Evolutionary conservation across 2,888 invertebrate species (phyloP).

Genomic region (Lasioglossum pauxillum): DNA sequence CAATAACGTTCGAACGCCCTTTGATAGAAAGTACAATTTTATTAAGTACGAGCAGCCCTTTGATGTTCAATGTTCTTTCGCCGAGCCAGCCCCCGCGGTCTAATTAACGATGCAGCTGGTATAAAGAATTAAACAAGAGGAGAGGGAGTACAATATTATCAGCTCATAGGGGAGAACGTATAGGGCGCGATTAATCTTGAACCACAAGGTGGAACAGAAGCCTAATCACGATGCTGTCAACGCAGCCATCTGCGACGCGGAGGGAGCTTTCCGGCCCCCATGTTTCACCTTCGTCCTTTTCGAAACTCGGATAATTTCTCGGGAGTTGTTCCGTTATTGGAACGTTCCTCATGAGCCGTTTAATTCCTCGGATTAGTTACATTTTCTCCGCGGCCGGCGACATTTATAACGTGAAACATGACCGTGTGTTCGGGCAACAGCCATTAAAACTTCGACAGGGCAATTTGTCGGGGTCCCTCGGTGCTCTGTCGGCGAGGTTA

Average conservation of each 20-base stretch:
- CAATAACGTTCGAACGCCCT: neutral
- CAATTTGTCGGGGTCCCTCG: constrained; percentile 10
- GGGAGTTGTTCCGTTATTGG: neutral
- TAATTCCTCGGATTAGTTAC: neutral
- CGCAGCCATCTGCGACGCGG: neutral
- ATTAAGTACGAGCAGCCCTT: neutral
- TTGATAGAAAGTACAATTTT: neutral
- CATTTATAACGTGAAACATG: neutral
- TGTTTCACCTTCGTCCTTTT: neutral
- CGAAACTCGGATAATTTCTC: neutral
- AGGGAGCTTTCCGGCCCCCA: neutral
- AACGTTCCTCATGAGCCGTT: neutral
- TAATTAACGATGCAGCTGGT: neutral
- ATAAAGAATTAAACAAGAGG: no score
- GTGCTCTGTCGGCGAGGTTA: neutral
- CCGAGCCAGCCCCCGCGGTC: neutral
- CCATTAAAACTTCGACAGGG: constrained; percentile 40
- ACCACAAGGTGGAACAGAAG: neutral
- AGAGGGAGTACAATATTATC: neutral
- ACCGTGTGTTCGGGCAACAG: neutral
- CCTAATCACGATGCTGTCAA: constrained; percentile 4
- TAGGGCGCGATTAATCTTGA: neutral
- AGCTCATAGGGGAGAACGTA: neutral
- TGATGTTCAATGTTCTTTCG: neutral
- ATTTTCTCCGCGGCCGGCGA: neutral